These are phyloP conservation scores for Karalla daura DNA, from an alignment of 2,797 vertebrate genomes.

Conservation along the genomic window DNA sequence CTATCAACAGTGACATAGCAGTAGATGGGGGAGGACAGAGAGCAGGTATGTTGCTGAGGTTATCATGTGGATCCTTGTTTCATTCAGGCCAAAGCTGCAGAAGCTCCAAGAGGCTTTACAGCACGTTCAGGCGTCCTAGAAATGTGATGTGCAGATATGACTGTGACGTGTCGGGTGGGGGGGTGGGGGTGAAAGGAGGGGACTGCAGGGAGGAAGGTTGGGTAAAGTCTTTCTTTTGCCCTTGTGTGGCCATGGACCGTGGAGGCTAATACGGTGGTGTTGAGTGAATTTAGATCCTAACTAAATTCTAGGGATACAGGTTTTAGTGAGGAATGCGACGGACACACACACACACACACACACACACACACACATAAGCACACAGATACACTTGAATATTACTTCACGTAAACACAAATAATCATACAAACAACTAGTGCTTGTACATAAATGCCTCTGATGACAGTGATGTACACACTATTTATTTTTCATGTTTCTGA, in stretches of 20 bases:
- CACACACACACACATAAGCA: not conserved
- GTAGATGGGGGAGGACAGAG: not conserved
- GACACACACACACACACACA: no score
- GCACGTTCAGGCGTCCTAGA: conserved; percentile 34
- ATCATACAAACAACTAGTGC: not conserved
- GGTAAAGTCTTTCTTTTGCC: conserved; percentile 30
- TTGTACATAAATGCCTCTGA: not conserved
- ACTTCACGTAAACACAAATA: not conserved
- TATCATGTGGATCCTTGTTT: conserved; percentile 19
- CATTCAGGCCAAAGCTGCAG: conserved; percentile 17
- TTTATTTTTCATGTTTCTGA: not conserved
- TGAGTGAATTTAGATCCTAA: conserved; percentile 48
- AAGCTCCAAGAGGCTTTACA: conserved; percentile 33
- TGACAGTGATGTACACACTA: not conserved
- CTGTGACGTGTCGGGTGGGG: not conserved
- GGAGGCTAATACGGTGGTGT: conserved; percentile 48
- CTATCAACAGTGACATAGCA: conserved; percentile 22
- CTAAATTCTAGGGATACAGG: not conserved
- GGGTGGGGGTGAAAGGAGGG: not conserved
- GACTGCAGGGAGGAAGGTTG: conserved; percentile 11
- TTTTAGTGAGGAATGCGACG: not conserved
- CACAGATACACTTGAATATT: not conserved
- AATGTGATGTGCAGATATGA: conserved; percentile 36
- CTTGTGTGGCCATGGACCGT: conserved; percentile 30
- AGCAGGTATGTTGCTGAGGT: conserved; percentile 24